phyloP scores from a whole-genome alignment of 1,140 invertebrate genomes.

The Psilanteris sp. region DNA sequence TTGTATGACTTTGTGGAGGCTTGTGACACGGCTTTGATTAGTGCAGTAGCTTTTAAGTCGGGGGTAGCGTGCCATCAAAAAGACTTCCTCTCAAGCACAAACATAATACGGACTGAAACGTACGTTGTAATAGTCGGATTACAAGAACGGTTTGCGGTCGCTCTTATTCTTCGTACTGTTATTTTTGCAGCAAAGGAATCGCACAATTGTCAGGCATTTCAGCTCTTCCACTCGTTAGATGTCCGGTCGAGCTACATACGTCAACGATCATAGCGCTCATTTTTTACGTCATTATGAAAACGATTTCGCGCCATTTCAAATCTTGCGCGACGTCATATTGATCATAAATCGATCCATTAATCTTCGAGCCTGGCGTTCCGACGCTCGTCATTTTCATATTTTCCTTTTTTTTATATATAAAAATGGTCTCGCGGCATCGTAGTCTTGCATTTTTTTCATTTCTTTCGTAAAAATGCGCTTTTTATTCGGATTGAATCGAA shows the following conservation, averaged over 20 bases:
- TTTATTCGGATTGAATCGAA: constrained; percentile 41
- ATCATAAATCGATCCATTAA: too few species aligned
- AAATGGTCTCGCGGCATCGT: too few species aligned
- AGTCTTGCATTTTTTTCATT: not conserved
- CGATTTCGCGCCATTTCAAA: too few species aligned
- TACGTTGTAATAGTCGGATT: constrained; percentile 40
- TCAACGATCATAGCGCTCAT: too few species aligned
- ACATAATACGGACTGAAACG: constrained; percentile 39
- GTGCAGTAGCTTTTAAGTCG: constrained; percentile 42
- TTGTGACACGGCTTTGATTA: constrained; percentile 47
- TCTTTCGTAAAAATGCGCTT: constrained; percentile 20
- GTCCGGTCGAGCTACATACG: too few species aligned
- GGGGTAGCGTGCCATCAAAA: constrained; percentile 42
- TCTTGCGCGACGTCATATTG: too few species aligned
- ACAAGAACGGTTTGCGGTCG: constrained; percentile 31
- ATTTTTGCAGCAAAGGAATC: constrained; percentile 24
- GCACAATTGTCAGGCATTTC: constrained; percentile 10
- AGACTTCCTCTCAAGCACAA: constrained; percentile 30
- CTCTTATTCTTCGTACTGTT: constrained; percentile 35
- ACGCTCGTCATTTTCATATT: constrained; percentile 24
- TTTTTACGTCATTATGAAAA: too few species aligned
- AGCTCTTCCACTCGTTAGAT: too few species aligned
- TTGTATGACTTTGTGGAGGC: constrained; percentile 14
- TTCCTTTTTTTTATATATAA: too few species aligned
- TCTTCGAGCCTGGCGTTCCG: too few species aligned